Percentiles rank a stretch among this genome's conserved stretches.
phyloP scores from a whole-genome alignment of 1,140 invertebrate genomes.

The Colletes latitarsis region DNA sequence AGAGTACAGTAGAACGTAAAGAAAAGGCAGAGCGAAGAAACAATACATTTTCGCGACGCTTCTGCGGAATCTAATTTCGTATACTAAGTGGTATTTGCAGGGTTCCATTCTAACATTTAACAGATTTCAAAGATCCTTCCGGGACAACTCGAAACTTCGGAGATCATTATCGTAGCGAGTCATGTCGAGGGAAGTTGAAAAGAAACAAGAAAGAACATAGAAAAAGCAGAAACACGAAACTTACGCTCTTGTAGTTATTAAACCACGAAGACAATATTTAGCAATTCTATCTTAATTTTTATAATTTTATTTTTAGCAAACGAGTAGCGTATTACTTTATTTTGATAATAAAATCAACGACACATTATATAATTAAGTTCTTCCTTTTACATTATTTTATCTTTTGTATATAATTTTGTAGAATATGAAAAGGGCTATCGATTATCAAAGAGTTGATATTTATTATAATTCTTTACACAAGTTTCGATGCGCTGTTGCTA shows the following conservation, averaged over 20 bases:
- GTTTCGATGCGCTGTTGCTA: no score
- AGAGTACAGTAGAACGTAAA: constrained; percentile 2
- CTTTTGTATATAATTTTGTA: no score
- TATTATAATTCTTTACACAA: no score
- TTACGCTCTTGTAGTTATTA: not conserved
- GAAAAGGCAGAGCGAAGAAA: constrained; percentile 30
- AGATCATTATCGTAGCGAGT: constrained; percentile 13
- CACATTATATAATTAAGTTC: no score
- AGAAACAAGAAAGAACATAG: not conserved
- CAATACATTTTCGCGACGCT: constrained; percentile 29
- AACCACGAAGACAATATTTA: not conserved
- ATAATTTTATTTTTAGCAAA: not conserved
- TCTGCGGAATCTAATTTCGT: constrained; percentile 40
- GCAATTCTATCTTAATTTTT: not conserved
- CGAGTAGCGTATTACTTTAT: no score
- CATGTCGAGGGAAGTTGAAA: not conserved
- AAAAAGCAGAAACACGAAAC: not conserved
- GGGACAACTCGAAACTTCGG: not conserved
- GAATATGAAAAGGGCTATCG: no score
- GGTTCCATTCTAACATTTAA: constrained; percentile 18
- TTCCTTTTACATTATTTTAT: no score
- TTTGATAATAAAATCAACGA: no score
- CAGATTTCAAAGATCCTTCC: constrained; percentile 24
- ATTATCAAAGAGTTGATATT: no score
- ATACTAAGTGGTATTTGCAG: constrained; percentile 37